phyloP scores from a whole-genome alignment of 1,140 invertebrate species.

The Heliconius himera region DNA sequence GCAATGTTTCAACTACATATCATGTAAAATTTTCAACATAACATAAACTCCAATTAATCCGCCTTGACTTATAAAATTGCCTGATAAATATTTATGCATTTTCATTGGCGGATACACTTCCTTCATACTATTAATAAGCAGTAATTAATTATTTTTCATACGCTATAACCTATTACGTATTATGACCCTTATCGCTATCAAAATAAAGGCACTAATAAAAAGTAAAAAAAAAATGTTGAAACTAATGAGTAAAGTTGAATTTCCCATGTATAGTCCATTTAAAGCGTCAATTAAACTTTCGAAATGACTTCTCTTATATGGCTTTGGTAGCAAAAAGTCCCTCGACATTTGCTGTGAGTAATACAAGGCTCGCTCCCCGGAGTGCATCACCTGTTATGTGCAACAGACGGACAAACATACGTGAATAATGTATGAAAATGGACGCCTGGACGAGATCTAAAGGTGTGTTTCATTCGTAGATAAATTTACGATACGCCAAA shows the following conservation, averaged over 20 bases:
- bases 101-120: constrained; percentile 24
- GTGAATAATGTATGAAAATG: constrained; percentile 10
- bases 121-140: constrained; percentile 23
- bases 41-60: constrained; percentile 14
- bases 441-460: background rate
- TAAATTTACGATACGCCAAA: constrained; percentile 8
- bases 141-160: constrained; percentile 20
- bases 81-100: constrained; percentile 22
- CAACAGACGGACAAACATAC: constrained; percentile 18
- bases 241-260: constrained; percentile 36
- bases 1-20: background rate
- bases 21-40: background rate
- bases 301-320: constrained; percentile 37
- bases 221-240: background rate
- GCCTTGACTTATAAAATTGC: constrained; percentile 24
- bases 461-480: background rate
- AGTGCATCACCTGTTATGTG: constrained; percentile 38
- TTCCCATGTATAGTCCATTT: constrained; percentile 41
- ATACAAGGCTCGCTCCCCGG: constrained; percentile 31
- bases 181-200: background rate
- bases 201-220: background rate
- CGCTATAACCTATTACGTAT: background rate
- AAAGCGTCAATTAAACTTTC: constrained; percentile 41
- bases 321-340: constrained; percentile 25
- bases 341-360: constrained; percentile 25